Percentiles rank a stretch among this genome's conserved stretches.
Conservation (phyloP, 2,797 vertebrate genomes). For the Gymnothorax reevesii region DNA sequence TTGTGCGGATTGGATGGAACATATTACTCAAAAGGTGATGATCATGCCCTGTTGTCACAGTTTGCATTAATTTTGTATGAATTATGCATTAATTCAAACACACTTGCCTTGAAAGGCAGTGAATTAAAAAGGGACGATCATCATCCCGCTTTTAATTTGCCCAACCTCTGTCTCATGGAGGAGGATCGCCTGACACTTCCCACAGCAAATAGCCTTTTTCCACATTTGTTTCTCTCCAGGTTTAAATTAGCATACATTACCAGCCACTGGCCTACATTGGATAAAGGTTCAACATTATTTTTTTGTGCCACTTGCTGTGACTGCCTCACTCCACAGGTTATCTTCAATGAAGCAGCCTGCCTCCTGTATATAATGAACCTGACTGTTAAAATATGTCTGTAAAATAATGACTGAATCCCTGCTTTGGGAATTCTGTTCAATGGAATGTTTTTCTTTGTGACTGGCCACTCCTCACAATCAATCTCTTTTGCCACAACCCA, state of each 20-base stretch:
- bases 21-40: background rate
- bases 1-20: background rate
- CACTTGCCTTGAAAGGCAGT: conserved; percentile 1
- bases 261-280: background rate
- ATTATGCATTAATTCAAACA: conserved; percentile 8
- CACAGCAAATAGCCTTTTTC: background rate
- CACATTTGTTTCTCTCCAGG: background rate
- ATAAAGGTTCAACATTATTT: background rate
- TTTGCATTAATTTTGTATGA: background rate
- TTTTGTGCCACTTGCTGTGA: background rate
- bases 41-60: background rate
- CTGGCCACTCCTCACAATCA: too few species aligned
- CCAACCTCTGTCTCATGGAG: background rate
- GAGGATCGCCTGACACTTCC: background rate
- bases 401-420: too few species aligned
- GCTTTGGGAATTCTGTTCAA: too few species aligned
- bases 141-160: background rate
- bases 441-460: too few species aligned
- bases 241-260: conserved; percentile 17
- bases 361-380: too few species aligned
- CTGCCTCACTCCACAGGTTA: background rate
- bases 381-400: too few species aligned
- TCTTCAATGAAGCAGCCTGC: background rate
- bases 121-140: background rate
- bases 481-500: too few species aligned